Evolutionary conservation across 2,888 invertebrate species (phyloP), one percentile per base, ranked within the genome.

Genomic region (Notodonta dromedarius): DNA sequence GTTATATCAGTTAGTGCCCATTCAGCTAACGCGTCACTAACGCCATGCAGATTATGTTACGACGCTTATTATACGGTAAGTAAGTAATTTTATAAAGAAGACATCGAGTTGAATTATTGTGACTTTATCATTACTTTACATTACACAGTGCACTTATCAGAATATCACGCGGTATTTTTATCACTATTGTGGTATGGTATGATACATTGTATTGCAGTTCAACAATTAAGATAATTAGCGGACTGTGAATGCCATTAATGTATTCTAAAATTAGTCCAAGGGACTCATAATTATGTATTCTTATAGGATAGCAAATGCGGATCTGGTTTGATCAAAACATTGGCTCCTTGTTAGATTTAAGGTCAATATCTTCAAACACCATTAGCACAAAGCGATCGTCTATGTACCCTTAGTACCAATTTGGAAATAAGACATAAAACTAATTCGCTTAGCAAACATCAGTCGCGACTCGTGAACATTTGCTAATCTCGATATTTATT

Each of bases 1-100:
- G 87, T 89, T 87, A 85, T 85, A 84, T 85, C 84, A 85, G 83
- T 84, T 78, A 82, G 77, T 83, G 74, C 74, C 81, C 80, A 84
- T 85, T 85, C 75, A 77, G 75, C 69, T 77, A 76, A 78, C 73
- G 75, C 76, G 82, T 84, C 86, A 85, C 85, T 88, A 87, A 74
- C 68, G 72, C 63, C 59, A 60, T 73, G 71, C 67, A 78, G 80
- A 83, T 84, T 82, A 75, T 76, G 74, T 67, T n/a, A 39, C 54
- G 39, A 66, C 58, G 59, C 65, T 67, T 61, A 63, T 62, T 63
- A 55, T 65, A 55, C 40, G 55, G 60, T 59, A 55, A 59, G 32
- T 40, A 6, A 8, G 11, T 40, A 7, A 48, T 56, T 65, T 64
- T 42, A 57, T 59, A 46, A 62, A 54, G 40, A 50, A 66, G 63